These are phyloP conservation scores for Argopecten irradians DNA, from an alignment of 1,140 invertebrate species.

Conservation along the genomic window DNA sequence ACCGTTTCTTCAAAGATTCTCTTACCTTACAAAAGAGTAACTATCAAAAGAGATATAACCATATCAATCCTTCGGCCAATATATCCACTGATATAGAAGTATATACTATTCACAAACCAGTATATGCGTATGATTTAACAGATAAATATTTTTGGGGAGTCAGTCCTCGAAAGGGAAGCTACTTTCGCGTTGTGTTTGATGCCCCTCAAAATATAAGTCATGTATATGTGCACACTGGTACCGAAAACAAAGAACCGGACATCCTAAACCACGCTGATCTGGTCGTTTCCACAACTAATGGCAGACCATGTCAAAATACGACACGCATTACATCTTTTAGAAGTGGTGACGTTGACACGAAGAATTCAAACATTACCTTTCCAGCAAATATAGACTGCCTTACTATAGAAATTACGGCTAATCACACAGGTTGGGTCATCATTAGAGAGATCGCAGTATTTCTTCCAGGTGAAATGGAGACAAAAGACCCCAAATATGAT, in stretches of 20 bases:
- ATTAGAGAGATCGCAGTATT: constrained; percentile 51
- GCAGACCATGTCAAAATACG: not conserved
- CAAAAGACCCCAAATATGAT: not conserved
- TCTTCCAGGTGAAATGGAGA: not conserved
- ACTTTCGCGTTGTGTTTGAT: constrained; percentile 54
- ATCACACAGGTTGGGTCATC: constrained; percentile 34
- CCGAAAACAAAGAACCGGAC: constrained; percentile 35
- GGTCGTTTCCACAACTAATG: not conserved
- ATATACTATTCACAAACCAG: constrained; percentile 34
- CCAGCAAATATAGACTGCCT: constrained; percentile 52
- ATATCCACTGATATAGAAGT: constrained; percentile 50
- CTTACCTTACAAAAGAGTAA: constrained; percentile 29
- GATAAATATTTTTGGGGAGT: constrained; percentile 55
- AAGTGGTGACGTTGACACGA: constrained; percentile 53
- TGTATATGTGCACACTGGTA: constrained; percentile 56
- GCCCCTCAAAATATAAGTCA: constrained; percentile 51
- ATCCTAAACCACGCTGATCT: constrained; percentile 31
- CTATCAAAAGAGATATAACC: constrained; percentile 27
- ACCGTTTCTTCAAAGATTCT: constrained; percentile 52
- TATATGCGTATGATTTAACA: constrained; percentile 53
- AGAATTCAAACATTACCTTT: constrained; percentile 43
- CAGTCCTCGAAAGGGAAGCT: constrained; percentile 39
- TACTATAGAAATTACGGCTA: constrained; percentile 30
- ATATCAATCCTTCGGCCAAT: constrained; percentile 55
- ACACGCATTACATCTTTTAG: constrained; percentile 33